Conservation (phyloP, 2,888 invertebrate genomes). For the Oligia latruncula region DNA sequence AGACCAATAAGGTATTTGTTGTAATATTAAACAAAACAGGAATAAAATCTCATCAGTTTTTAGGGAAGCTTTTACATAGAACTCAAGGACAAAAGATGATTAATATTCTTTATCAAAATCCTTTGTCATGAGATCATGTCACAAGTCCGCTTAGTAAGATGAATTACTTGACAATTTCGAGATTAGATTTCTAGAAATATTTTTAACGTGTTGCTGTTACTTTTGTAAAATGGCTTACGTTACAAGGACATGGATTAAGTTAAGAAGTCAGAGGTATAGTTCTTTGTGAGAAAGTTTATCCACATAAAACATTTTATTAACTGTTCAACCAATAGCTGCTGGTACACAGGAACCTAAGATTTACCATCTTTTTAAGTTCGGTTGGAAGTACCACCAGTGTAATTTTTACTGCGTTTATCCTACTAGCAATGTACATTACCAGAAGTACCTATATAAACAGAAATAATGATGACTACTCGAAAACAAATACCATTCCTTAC, state of each 20-base stretch:
- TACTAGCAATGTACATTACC: background rate
- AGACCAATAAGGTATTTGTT: no score
- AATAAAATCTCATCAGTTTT: conserved; percentile 6
- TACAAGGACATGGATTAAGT: background rate
- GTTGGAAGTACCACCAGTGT: background rate
- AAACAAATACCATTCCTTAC: background rate
- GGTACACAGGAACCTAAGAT: background rate
- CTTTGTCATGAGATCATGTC: conserved; percentile 37
- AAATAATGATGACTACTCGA: background rate
- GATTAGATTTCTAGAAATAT: conserved; percentile 60
- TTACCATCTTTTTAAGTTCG: background rate
- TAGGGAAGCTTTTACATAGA: conserved; percentile 28
- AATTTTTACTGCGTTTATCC: background rate
- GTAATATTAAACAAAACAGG: background rate
- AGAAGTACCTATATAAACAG: background rate
- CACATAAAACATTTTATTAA: background rate
- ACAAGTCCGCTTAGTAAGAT: conserved; percentile 51
- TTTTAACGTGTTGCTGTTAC: conserved; percentile 34
- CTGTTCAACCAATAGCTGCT: background rate
- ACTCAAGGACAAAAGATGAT: conserved; percentile 36
- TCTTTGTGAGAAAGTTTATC: background rate
- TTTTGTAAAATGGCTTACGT: background rate
- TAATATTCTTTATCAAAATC: conserved; percentile 40
- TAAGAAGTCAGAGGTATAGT: background rate
- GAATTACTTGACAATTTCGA: conserved; percentile 63